Base-by-base conservation (phyloP, 2,888 invertebrate species). In the Salticus scenicus region DNA sequence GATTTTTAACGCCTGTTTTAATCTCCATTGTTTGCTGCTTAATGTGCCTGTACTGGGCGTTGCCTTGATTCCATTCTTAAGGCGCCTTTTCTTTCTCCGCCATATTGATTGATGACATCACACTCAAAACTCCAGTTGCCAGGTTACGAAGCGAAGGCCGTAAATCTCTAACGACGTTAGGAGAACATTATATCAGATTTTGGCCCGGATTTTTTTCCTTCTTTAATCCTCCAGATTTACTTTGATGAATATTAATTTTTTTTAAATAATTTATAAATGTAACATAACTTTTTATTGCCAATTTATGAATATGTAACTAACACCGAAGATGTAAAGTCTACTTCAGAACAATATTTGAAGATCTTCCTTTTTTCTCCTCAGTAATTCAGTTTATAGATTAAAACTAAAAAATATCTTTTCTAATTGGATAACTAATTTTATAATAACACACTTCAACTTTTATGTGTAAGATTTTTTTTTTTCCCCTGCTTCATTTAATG, bases 101-200 rank as follows among this genome's bases (percentile, higher is more conserved):
- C 67, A 28, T 81, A 81, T 81, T 75, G 81, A 81, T 81, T 75
- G 75, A 63, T 81, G 81, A 81, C 81, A 74, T 81, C 81, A 81
- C 69, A 41, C 67, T 69, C 64, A 37, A 73, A 67, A 80, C 81
- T 81, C 70, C 37, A 57, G 81, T 81, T 81, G 81, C 81, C 81
- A 81, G 75, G 81, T 42, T 74, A 81, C 81, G 70, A 57, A 57
- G 57, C 74, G 41, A 28, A 74, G 24, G 64, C 27, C 24, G 33
- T 37, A 33, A 64, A 64, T 41, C 42, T 41, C 70, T 20, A 17
- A n/a, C 71, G 28, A 42, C 27, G n/a, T 5, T 67, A 10, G 57
- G 20, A 24, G 4, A n/a, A 57, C 57, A n/a, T 57, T 57, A 20
- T 57, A 57, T 57, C 57, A 57, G 57, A 57, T 57, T 57, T 57